Percentiles rank a stretch among this genome's conserved stretches.
Evolutionary conservation across 2,797 vertebrate genomes (phyloP).

Genomic region (Ispidina lecontei): DNA sequence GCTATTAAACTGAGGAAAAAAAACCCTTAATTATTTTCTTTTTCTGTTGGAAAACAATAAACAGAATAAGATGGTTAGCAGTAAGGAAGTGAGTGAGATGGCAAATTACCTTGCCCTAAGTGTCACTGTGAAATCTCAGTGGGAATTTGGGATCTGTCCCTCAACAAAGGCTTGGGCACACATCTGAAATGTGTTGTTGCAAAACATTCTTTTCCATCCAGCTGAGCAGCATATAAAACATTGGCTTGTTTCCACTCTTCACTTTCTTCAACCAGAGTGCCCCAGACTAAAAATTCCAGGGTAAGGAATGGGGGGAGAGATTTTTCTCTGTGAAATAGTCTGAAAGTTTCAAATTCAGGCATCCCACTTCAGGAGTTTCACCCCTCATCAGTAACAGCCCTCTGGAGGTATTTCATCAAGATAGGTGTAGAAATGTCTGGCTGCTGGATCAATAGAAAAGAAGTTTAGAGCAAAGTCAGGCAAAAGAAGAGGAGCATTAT

Average conservation of each 20-base stretch:
- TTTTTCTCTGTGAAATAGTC: neutral
- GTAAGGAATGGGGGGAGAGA: neutral
- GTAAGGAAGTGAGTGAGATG: neutral
- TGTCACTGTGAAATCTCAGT: neutral
- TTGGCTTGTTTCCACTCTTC: neutral
- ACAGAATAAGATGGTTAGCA: neutral
- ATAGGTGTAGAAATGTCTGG: neutral
- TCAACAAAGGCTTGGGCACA: neutral
- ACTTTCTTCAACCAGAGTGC: neutral
- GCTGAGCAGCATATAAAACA: neutral
- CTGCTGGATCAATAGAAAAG: neutral
- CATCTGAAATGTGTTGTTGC: neutral
- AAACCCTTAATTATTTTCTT: neutral
- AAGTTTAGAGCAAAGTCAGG: neutral
- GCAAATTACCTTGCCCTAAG: neutral
- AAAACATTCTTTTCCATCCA: neutral
- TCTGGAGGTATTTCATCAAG: neutral
- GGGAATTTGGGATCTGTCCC: neutral
- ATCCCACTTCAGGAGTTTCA: neutral
- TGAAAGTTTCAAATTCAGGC: neutral
- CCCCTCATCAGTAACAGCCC: neutral
- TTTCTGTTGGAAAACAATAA: neutral
- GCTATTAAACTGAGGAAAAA: neutral
- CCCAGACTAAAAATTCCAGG: neutral
- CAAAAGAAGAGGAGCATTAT: neutral